phyloP scores from a whole-genome alignment of 1,140 invertebrate species.

The Drosophila nasuta region DNA sequence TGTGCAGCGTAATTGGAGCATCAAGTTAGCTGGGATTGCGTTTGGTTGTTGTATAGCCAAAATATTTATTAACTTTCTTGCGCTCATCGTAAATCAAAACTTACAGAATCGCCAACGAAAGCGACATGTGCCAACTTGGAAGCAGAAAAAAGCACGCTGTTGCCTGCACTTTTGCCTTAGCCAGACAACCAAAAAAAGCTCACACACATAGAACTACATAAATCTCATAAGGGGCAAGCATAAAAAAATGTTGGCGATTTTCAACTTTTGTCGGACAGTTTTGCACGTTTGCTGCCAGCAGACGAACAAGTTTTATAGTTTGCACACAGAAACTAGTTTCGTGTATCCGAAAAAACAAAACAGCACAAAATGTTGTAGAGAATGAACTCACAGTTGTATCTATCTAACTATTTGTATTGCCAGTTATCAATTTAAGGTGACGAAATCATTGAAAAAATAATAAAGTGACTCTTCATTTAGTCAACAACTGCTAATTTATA shows the following conservation, averaged over 20 bases:
- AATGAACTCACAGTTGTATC: background rate
- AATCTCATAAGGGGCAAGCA: background rate
- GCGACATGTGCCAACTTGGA: conserved; percentile 15
- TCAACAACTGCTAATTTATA: background rate
- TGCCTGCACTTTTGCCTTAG: background rate
- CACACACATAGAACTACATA: background rate
- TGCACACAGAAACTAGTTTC: background rate
- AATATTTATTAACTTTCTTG: conserved; percentile 3
- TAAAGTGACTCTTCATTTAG: background rate
- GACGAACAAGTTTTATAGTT: conserved; percentile 2
- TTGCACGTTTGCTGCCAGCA: background rate
- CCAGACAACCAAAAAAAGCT: background rate
- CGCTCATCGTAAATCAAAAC: conserved; percentile 16
- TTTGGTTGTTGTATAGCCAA: background rate
- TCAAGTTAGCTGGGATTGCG: background rate
- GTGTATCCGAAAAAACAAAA: background rate
- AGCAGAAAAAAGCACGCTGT: background rate
- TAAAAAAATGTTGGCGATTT: conserved; percentile 18
- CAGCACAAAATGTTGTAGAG: background rate
- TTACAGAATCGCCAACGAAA: conserved; percentile 9
- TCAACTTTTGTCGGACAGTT: background rate
- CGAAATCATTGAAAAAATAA: no score
- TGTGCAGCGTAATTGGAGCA: background rate
- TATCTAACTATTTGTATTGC: background rate
- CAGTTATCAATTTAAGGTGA: background rate